Evolutionary conservation across 2,888 invertebrate genomes (phyloP), one percentile per base, ranked within the genome.

Genomic region (Ennomos erosarius): DNA sequence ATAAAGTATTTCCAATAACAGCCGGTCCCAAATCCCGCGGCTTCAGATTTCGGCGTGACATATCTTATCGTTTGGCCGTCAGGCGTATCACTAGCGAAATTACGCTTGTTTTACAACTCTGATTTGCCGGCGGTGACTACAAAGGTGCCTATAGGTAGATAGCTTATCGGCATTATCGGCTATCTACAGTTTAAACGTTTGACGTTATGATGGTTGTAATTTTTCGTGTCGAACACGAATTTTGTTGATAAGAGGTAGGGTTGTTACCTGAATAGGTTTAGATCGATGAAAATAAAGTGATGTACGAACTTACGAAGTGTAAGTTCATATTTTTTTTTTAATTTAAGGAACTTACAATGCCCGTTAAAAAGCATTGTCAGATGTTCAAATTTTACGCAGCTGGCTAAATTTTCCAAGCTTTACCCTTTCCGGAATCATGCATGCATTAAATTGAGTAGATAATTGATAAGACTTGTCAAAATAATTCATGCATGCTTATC

Each of bases 61-160:
- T 86, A 90, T 88, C 89, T 90, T 82, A 92, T 90, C 90, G 61
- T 38, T 44, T 58, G 69, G 65, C 77, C 80, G 85, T 85, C 85
- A 83, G 76, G 73, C 74, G 64, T 90, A 90, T 90, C 88, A 78
- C 75, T 71, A 76, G 81, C 87, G 74, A 90, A 91, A 91, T 92
- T 90, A 88, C 87, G 84, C 85, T 86, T 91, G 90, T 92, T 92
- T 92, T 92, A 92, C 84, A 84, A 80, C 90, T 90, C 84, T 92
- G 92, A 92, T 92, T 92, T 92, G 83, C 75, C 76, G 83, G 81
- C 90, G 89, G 89, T 83, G 69, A 76, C 80, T 75, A 88, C 90
- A 91, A 92, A 91, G 88, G 83, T 71, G 64, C 53, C 67, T 68
- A 65, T 48, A 64, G 55, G 60, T 59, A 69, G 81, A 79, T 84